Evolutionary conservation across 2,888 invertebrate genomes (phyloP), one percentile per base, ranked within the genome.

Genomic region (Willowsia nigromaculata): DNA sequence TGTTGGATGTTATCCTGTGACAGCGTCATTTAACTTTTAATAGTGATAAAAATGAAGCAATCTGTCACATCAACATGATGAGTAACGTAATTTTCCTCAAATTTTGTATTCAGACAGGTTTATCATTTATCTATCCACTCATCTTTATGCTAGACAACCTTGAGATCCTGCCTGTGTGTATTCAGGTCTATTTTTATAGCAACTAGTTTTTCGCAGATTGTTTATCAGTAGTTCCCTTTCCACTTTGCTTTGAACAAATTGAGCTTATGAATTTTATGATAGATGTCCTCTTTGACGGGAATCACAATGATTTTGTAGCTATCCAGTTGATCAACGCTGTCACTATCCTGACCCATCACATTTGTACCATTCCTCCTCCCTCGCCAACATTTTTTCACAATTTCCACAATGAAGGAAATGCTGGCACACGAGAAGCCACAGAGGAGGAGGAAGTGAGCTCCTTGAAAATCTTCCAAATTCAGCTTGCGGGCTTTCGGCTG

Each of bases 401-500:
- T 50, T 76, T 92, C 92, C 47, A 81, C 1, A 1, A 90, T 5
- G 22, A 92, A 91, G 0, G 85, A 53, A 0, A 83, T 5, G 18
- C 56, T 65, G 1, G 92, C 84, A 5, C 87, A 13, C 0, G 62
- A 22, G 11, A 91, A 40, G n/a, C 92, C 92, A 68, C 59, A 88
- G 9, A 40, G 27, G 0, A 90, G 62, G 13, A 93, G 76, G 65
- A 92, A 92, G 37, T 85, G 91, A 11, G 92, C 92, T 65, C 92
- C 92, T 90, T 91, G 91, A 33, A 90, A 76, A 80, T 93, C 93
- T 18, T 82, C 83, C 18, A 91, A 25, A 30, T 22, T 86, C 4
- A 92, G 83, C 82, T 92, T 92, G 40, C 92, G 68, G 1, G 91
- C 90, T 83, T 87, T 82, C 0, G 93, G 90, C 56, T 88, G 91